Base-by-base conservation (phyloP, 2,888 invertebrate species). In the Blastobasis adustella region DNA sequence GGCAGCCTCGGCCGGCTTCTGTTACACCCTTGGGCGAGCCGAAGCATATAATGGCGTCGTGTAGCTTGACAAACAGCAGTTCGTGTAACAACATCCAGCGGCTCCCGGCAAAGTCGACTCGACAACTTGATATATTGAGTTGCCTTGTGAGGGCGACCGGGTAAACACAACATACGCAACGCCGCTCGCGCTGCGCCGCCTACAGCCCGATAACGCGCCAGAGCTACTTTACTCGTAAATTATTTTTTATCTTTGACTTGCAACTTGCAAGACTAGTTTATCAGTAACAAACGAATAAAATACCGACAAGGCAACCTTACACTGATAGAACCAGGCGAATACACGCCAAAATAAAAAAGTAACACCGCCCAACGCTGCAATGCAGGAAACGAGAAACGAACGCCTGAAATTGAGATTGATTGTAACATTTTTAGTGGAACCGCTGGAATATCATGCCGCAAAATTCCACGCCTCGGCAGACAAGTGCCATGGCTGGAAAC, bases 101-200 rank as follows among this genome's bases (percentile, higher is more conserved):
- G 72, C 69, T 73, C 70, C 65, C 63, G 62, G 74, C 65, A 75
- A 74, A 73, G 71, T 73, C 69, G 63, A 70, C 69, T 67, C 75
- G 79, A 77, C 84, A 79, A 75, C 75, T 77, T 86, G 83, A 87
- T 86, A 82, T 84, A 86, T 85, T 78, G 75, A 67, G 68, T 72
- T 76, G 76, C 79, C 79, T 79, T 81, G 81, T 78, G 67, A 75
- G 73, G 72, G 73, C 68, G 75, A 68, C 69, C 69, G 73, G 66
- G 79, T 76, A 83, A 85, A 85, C 84, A 85, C 61, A 67, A 66
- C 68, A 65, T 56, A 66, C 65, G 61, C 62, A 57, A 59, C 59
- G 58, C 63, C 57, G 56, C 59, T 53, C 59, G 61, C 23, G 23
- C 23, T 23, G 23, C 23, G 23, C 23, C 23, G 23, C 23, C 23